phyloP scores from a whole-genome alignment of 2,888 invertebrate genomes.

The Tillus elongatus region DNA sequence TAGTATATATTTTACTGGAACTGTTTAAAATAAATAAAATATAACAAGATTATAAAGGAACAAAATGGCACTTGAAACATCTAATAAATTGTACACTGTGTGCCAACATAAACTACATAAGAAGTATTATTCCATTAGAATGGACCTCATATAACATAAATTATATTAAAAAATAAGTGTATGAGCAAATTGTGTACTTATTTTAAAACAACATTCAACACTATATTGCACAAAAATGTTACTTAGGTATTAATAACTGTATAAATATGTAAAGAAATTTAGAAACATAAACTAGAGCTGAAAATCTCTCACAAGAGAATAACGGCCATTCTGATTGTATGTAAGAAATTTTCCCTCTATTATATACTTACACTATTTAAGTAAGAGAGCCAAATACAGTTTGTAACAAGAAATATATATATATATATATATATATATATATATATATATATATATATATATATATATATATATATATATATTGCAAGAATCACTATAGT shows the following conservation, averaged over 20 bases:
- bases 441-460: no score
- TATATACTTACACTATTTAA: no score
- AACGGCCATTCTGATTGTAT: no score
- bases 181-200: conserved; percentile 21
- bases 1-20: background rate
- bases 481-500: no score
- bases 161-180: conserved; percentile 10
- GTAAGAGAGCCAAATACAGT: no score
- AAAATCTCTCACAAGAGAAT: no score
- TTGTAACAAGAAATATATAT: no score
- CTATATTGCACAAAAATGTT: conserved; percentile 24
- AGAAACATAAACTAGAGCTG: no score
- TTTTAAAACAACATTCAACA: conserved; percentile 24
- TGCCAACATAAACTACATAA: background rate
- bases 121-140: background rate
- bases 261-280: background rate
- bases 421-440: no score
- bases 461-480: no score
- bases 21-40: background rate
- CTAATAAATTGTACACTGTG: conserved; percentile 1
- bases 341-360: no score
- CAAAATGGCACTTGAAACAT: conserved; percentile 2
- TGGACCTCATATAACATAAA: background rate
- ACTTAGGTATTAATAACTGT: conserved; percentile 8
- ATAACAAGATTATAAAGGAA: background rate